Base-by-base conservation (phyloP, 2,888 invertebrate genomes). In the Apamea sordens region DNA sequence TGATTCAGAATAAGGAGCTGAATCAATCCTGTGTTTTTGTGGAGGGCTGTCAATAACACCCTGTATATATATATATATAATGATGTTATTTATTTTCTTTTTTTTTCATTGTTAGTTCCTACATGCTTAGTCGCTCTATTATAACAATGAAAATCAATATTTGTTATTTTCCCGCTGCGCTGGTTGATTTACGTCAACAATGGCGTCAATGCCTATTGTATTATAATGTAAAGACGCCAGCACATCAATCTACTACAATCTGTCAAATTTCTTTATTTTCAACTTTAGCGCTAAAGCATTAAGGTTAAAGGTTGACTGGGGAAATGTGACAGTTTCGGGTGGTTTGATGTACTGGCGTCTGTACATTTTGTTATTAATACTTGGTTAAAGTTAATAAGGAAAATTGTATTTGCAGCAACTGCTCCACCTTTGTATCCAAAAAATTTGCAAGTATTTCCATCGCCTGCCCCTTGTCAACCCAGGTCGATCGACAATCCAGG, bases 371-470 rank as follows among this genome's bases (percentile, higher is more conserved):
- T 50, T 50, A 10, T 8, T 7, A 13, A 28, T 21, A 6, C 24
- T 15, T 8, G 6, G 24, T 53, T 24, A 41, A 36, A 24, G 24
- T 67, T 47, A 47, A 32, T 67, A 67, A 67, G 47, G 68, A 73
- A 67, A 69, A 18, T 50, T 47, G 13, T 73, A 2, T 41, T 76
- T 24, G 0, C 80, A 79, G 79, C 67, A 3, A 41, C 67, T 0
- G 8, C 32, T 4, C 56, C 64, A 5, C 65, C 36, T n/a, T 21
- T 73, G 41, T n/a, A 21, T 21, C 59, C 65, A 7, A 79, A 73
- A 15, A 28, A 73, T 15, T 0, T 50, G n/a, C 32, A 41, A 0
- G 13, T 36, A 18, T 73, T 67, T 0, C 41, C 61, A 1, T 13
- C 50, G 0, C 15, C 36, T 21, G 68, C 6, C 0, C 4, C n/a